Conservation (phyloP, 1,140 invertebrate genomes). For the Cydia splendana region DNA sequence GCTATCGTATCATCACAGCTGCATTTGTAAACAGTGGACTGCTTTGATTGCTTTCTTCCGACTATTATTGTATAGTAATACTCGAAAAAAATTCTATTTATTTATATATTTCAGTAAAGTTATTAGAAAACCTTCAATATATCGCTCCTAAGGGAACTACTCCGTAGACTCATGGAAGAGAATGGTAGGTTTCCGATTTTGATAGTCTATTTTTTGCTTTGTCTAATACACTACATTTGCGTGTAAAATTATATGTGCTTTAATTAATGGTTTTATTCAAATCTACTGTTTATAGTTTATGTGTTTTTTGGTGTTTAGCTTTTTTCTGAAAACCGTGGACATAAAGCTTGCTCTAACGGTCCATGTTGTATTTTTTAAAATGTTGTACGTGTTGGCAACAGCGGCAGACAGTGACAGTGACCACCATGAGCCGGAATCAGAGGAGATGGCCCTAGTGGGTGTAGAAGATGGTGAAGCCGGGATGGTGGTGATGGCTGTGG, state of each 20-base stretch:
- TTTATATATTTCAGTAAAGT: neutral
- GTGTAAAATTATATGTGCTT: neutral
- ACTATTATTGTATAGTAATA: neutral
- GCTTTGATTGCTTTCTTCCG: neutral
- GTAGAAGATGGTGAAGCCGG: neutral
- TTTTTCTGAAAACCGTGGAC: too few species aligned
- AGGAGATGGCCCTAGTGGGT: neutral
- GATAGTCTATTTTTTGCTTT: conserved; percentile 23
- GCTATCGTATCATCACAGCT: neutral
- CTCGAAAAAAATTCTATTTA: neutral
- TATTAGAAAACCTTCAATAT: conserved; percentile 46
- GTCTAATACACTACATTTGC: neutral
- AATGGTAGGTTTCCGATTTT: conserved; percentile 44
- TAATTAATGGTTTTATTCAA: neutral
- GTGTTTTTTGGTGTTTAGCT: neutral
- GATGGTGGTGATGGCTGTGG: neutral
- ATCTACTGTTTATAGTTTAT: neutral
- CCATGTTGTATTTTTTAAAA: too few species aligned
- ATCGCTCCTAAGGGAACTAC: conserved; percentile 44
- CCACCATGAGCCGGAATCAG: conserved; percentile 20
- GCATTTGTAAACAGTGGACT: conserved; percentile 6
- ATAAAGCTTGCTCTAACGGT: too few species aligned
- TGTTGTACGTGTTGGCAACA: neutral
- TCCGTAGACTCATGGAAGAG: conserved; percentile 53
- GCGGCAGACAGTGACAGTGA: conserved; percentile 35